Percentiles rank a stretch among this genome's conserved stretches.
These are phyloP conservation scores for Phataginus tricuspis DNA, from an alignment of 2,797 vertebrate genomes.

Conservation along the genomic window DNA sequence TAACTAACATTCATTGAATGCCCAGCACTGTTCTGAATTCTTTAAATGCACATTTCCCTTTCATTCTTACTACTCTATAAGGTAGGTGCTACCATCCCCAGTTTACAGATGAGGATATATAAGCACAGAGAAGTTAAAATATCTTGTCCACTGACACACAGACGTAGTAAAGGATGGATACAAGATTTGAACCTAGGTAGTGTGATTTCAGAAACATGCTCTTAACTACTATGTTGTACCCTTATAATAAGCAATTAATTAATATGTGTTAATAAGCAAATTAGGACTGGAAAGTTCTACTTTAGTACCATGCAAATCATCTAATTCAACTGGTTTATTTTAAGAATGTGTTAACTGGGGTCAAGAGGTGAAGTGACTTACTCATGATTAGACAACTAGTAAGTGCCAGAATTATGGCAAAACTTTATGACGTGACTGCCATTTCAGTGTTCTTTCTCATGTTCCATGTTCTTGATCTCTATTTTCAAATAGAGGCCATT, in stretches of 20 bases:
- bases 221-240: neutral
- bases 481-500: neutral
- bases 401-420: neutral
- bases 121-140: slow-evolving; percentile 21
- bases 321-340: neutral
- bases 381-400: neutral
- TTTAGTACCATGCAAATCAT: neutral
- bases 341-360: neutral
- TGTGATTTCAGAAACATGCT: slow-evolving; percentile 10
- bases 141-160: neutral
- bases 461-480: neutral
- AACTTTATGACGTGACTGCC: neutral
- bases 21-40: neutral
- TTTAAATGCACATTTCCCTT: neutral
- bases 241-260: neutral
- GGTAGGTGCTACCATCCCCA: neutral
- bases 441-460: neutral
- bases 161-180: neutral
- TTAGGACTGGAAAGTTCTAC: neutral
- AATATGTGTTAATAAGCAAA: neutral
- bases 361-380: neutral
- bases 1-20: neutral
- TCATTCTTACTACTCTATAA: neutral
- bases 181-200: neutral
- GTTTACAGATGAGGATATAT: neutral